A percentile compares a stretch with the other conserved stretches of the same genome.
These are phyloP conservation scores for Penaeus vannamei DNA, from an alignment of 1,140 invertebrate genomes.

Conservation along the genomic window DNA sequence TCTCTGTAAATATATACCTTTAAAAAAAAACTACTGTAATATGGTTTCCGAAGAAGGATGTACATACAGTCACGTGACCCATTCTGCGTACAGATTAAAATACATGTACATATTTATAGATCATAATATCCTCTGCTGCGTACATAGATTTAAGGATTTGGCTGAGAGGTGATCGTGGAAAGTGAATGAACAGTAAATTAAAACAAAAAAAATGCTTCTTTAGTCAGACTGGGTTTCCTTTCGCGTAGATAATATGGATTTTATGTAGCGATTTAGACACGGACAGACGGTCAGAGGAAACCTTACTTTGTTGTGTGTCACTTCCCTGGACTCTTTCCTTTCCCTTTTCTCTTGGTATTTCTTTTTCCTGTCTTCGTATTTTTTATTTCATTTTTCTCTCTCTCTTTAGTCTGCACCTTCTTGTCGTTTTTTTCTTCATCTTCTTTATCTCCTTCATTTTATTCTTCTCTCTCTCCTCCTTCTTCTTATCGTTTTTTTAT, in stretches of 20 bases:
- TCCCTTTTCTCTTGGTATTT: too few relatives aligned
- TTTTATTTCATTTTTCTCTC: too few relatives aligned
- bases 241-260: slow-evolving; percentile 39
- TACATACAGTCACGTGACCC: neutral
- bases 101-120: slow-evolving; percentile 55
- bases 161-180: slow-evolving; percentile 41
- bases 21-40: neutral
- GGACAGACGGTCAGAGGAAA: slow-evolving; percentile 35
- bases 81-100: slow-evolving; percentile 17
- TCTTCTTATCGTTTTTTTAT: neutral
- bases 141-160: slow-evolving; percentile 51
- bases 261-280: slow-evolving; percentile 35
- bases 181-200: slow-evolving; percentile 7
- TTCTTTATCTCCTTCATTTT: neutral
- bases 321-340: too few relatives aligned
- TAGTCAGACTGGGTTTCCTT: slow-evolving; percentile 36
- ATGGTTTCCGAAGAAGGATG: neutral
- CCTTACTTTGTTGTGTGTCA: neutral
- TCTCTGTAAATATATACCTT: slow-evolving; percentile 55
- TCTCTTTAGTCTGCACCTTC: neutral
- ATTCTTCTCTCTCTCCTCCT: neutral
- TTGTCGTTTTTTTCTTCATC: neutral
- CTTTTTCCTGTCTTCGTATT: too few relatives aligned
- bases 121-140: slow-evolving; percentile 24
- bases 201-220: slow-evolving; percentile 25